Conservation (phyloP, 2,113 vertebrate species). For the Dendrocopos noguchii region DNA sequence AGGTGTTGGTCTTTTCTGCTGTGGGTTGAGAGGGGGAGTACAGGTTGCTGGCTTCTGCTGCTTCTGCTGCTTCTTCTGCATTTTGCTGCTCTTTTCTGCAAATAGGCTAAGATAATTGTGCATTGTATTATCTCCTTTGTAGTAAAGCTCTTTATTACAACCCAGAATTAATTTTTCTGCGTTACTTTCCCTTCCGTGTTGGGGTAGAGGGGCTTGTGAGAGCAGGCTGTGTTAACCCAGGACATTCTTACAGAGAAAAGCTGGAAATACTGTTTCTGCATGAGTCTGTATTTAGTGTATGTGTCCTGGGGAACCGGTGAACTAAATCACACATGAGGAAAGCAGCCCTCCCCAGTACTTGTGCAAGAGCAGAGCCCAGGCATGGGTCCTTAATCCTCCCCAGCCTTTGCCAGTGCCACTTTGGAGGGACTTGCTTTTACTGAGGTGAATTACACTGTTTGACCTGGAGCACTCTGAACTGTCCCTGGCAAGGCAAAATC, state of each 20-base stretch:
- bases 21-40: too few species aligned
- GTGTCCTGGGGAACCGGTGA: neutral
- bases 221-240: too few species aligned
- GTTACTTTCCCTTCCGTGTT: too few species aligned
- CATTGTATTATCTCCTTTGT: too few species aligned
- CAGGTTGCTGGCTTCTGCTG: too few species aligned
- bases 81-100: too few species aligned
- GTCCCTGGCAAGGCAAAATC: neutral
- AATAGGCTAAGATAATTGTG: too few species aligned
- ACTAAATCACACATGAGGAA: neutral
- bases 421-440: neutral
- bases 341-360: neutral
- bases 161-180: too few species aligned
- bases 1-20: too few species aligned
- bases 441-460: rapidly evolving
- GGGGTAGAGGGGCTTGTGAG: too few species aligned
- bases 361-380: neutral
- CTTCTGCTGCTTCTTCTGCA: too few species aligned
- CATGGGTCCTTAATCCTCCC: neutral
- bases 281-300: neutral
- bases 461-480: neutral
- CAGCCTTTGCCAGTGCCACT: rapidly evolving
- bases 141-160: too few species aligned
- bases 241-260: neutral
- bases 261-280: neutral